Conservation (phyloP, 2,888 invertebrate species). For the Melolontha melolontha region DNA sequence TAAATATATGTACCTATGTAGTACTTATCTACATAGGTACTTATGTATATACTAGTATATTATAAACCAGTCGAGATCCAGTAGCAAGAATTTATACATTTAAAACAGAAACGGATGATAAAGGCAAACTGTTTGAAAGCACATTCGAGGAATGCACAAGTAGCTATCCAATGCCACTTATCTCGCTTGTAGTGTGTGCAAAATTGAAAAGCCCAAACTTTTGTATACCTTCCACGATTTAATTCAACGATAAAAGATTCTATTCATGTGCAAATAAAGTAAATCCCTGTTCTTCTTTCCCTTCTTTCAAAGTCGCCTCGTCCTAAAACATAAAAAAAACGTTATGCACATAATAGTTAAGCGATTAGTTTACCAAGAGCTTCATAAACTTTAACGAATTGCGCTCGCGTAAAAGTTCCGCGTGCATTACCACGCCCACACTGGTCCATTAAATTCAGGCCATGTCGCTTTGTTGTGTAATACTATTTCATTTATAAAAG, state of each 20-base stretch:
- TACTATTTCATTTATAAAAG: conserved; percentile 13
- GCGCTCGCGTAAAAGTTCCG: conserved; percentile 5
- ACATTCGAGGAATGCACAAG: conserved; percentile 4
- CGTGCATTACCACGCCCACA: neutral
- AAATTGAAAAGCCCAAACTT: conserved; percentile 16
- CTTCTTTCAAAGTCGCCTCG: neutral
- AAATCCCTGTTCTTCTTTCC: neutral
- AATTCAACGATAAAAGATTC: conserved; percentile 14
- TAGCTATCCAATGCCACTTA: conserved; percentile 2
- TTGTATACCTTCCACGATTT: conserved; percentile 10
- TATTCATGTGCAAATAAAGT: conserved; percentile 14
- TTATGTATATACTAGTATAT: too few species aligned
- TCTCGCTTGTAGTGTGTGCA: conserved; percentile 5
- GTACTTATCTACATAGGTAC: too few species aligned
- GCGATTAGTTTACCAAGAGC: conserved; percentile 11
- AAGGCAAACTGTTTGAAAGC: neutral
- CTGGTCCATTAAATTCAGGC: conserved; percentile 9
- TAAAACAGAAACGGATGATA: conserved; percentile 3
- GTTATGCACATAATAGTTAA: conserved; percentile 13
- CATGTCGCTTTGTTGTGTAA: neutral
- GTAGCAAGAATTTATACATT: neutral
- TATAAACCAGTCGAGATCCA: too few species aligned
- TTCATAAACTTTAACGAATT: conserved; percentile 21
- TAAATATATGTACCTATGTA: too few species aligned
- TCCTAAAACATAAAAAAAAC: neutral